Percentiles rank a stretch among this genome's conserved stretches.
These are phyloP conservation scores for Pteropus alecto DNA, from an alignment of 2,113 vertebrate species.

Conservation along the genomic window DNA sequence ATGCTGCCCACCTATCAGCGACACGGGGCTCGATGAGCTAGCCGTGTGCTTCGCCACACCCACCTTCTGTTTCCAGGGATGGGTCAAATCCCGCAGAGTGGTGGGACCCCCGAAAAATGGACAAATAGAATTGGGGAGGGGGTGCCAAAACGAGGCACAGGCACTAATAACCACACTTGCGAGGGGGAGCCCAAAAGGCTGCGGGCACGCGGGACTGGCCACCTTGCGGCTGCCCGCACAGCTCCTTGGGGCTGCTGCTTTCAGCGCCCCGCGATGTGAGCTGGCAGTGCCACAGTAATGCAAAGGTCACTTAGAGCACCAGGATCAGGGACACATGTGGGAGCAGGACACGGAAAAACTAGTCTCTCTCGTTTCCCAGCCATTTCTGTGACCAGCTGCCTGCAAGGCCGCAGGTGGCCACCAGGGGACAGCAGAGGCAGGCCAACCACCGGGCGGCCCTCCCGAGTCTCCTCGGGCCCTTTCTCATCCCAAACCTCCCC, in stretches of 20 bases:
- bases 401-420: constrained; percentile 15
- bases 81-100: rapidly evolving
- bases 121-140: neutral
- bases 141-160: neutral
- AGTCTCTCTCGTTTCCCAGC: rapidly evolving
- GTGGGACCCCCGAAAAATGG: neutral
- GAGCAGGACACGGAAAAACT: rapidly evolving
- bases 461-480: neutral
- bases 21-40: neutral
- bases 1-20: neutral
- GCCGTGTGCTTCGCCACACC: rapidly evolving
- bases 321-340: neutral
- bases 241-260: neutral
- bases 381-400: rapidly evolving
- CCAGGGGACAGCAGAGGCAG: constrained; percentile 78
- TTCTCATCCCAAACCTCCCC: neutral
- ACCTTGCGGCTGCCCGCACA: rapidly evolving
- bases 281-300: rapidly evolving
- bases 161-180: rapidly evolving
- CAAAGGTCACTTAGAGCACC: neutral
- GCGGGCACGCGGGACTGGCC: rapidly evolving
- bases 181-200: neutral
- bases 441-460: neutral
- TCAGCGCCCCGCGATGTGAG: rapidly evolving
- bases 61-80: neutral